Evolutionary conservation across 1,140 invertebrate species (phyloP).

Genomic region (Atta colombica): DNA sequence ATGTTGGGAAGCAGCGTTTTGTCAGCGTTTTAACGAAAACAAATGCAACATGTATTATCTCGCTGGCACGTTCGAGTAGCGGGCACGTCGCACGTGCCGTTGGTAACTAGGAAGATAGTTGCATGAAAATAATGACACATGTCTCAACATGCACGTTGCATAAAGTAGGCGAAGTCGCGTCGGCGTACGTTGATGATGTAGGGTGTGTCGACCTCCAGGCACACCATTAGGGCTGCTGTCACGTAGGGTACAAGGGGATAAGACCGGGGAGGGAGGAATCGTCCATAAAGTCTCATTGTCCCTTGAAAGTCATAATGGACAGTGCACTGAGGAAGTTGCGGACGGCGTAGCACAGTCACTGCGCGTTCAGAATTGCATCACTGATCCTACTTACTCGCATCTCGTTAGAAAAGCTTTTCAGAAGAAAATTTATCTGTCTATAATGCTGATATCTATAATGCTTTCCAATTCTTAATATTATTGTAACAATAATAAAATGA

Average conservation of each 20-base stretch:
- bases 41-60: slow-evolving; percentile 80
- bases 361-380: slow-evolving; percentile 47
- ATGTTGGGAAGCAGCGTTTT: slow-evolving; percentile 48
- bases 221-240: slow-evolving; percentile 76
- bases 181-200: slow-evolving; percentile 58
- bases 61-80: slow-evolving; percentile 75
- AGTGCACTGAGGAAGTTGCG: slow-evolving; percentile 46
- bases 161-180: slow-evolving; percentile 61
- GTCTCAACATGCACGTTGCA: slow-evolving; percentile 62
- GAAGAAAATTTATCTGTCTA: not conserved
- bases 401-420: slow-evolving; percentile 18
- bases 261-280: slow-evolving; percentile 31
- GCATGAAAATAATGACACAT: slow-evolving; percentile 83
- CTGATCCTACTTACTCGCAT: slow-evolving; percentile 7
- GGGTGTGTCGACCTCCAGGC: slow-evolving; percentile 65
- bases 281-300: slow-evolving; percentile 63
- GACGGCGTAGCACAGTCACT: slow-evolving; percentile 43
- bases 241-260: slow-evolving; percentile 68
- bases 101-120: slow-evolving; percentile 82
- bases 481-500: not conserved
- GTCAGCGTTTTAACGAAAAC: slow-evolving; percentile 83
- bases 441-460: not conserved
- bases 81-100: slow-evolving; percentile 76
- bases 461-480: not conserved
- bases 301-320: slow-evolving; percentile 63